Evolutionary conservation across 2,888 invertebrate genomes (phyloP).

Genomic region (Rhagonycha lutea): DNA sequence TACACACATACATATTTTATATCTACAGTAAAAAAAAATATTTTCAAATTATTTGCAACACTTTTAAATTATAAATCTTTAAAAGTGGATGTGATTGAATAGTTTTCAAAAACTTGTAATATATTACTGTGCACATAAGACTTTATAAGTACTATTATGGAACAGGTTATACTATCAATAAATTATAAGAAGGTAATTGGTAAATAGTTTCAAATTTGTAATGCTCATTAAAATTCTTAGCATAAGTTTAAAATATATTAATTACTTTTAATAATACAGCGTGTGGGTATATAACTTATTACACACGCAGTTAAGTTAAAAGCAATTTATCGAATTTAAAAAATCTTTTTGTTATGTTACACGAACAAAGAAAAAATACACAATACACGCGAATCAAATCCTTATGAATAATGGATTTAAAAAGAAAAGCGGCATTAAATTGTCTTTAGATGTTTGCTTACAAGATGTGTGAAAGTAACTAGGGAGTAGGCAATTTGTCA

Average conservation of each 20-base stretch:
- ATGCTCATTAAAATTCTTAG: background rate
- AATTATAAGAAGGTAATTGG: background rate
- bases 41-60: background rate
- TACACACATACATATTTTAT: background rate
- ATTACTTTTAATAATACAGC: background rate
- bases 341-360: background rate
- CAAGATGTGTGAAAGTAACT: slow-evolving; percentile 17
- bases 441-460: slow-evolving; percentile 20
- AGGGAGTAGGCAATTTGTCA: slow-evolving; percentile 21
- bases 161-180: background rate
- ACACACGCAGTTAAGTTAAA: background rate
- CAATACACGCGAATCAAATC: slow-evolving; percentile 3
- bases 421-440: slow-evolving; percentile 14
- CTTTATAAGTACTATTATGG: background rate
- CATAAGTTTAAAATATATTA: background rate
- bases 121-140: background rate
- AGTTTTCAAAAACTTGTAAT: background rate
- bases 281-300: background rate
- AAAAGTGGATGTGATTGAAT: background rate
- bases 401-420: slow-evolving; percentile 21
- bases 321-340: background rate
- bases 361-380: background rate
- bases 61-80: background rate
- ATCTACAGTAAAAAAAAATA: background rate
- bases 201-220: background rate